Conservation (phyloP, 1,140 invertebrate genomes). For the Zaprionus ghesquierei region DNA sequence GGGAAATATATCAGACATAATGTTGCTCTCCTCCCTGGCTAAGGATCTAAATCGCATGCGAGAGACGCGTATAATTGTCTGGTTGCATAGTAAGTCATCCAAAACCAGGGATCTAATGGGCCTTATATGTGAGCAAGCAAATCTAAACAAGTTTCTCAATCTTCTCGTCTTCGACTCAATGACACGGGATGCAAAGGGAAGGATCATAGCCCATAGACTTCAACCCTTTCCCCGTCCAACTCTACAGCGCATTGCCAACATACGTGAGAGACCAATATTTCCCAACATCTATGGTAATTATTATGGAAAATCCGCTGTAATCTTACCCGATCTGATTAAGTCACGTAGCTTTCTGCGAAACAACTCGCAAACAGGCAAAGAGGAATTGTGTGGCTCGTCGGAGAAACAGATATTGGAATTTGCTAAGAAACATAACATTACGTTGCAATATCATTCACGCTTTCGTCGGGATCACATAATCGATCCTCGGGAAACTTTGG, state of each 20-base stretch:
- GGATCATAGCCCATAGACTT: background rate
- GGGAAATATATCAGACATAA: background rate
- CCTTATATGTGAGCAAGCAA: background rate
- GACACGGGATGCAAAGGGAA: background rate
- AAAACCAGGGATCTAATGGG: background rate
- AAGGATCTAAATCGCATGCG: slow-evolving; percentile 3
- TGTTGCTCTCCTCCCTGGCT: background rate
- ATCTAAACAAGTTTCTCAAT: background rate
- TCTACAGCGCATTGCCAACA: background rate
- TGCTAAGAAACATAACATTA: background rate
- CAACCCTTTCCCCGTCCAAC: slow-evolving; percentile 16
- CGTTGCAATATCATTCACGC: background rate
- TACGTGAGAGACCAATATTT: background rate
- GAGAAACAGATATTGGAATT: slow-evolving; percentile 5
- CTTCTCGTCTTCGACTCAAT: slow-evolving; percentile 7
- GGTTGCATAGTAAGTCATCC: background rate
- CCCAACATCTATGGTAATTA: background rate
- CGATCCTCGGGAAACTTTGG: background rate
- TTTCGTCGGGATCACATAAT: background rate
- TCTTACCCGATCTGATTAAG: background rate
- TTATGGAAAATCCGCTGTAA: background rate
- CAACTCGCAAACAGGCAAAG: background rate
- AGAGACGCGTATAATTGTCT: background rate
- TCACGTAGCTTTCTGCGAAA: background rate
- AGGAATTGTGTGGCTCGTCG: background rate